These are phyloP conservation scores for Antennarius maculatus DNA, from an alignment of 2,797 vertebrate species.

Conservation along the genomic window DNA sequence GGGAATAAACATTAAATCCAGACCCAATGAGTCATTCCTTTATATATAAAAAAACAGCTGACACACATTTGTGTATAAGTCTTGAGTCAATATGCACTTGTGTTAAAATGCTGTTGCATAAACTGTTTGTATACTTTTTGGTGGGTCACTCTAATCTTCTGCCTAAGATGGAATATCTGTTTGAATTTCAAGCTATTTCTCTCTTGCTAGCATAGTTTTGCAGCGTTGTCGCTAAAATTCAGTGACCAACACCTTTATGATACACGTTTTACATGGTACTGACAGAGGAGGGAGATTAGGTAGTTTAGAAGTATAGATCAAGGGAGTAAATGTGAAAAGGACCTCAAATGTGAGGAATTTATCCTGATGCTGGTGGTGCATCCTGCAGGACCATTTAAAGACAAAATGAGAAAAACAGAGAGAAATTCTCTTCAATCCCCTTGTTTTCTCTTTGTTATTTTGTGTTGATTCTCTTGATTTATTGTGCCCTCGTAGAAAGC, in stretches of 20 bases:
- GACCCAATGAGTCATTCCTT: not conserved
- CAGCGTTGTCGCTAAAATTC: not conserved
- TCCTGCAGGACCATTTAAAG: not conserved
- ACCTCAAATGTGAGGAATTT: not conserved
- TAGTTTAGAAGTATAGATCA: slow-evolving; percentile 4
- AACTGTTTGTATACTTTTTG: not conserved
- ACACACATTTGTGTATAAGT: not conserved
- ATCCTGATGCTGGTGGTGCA: not conserved
- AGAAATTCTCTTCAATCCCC: not conserved
- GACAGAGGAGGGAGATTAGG: not conserved
- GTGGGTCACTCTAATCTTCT: not conserved
- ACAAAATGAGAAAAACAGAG: not conserved
- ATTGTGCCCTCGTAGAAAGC: slow-evolving; percentile 48
- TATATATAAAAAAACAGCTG: not conserved
- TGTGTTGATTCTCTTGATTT: slow-evolving; percentile 57
- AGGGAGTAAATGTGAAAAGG: not conserved
- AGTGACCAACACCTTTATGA: not conserved
- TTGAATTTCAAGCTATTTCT: not conserved
- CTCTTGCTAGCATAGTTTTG: not conserved
- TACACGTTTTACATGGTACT: not conserved
- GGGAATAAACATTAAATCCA: not conserved
- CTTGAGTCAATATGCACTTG: not conserved
- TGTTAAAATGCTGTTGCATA: not conserved
- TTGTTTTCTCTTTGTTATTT: slow-evolving; percentile 38
- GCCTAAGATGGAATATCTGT: not conserved